Conservation (phyloP, 2,113 vertebrate species). For the Istiophorus platypterus region DNA sequence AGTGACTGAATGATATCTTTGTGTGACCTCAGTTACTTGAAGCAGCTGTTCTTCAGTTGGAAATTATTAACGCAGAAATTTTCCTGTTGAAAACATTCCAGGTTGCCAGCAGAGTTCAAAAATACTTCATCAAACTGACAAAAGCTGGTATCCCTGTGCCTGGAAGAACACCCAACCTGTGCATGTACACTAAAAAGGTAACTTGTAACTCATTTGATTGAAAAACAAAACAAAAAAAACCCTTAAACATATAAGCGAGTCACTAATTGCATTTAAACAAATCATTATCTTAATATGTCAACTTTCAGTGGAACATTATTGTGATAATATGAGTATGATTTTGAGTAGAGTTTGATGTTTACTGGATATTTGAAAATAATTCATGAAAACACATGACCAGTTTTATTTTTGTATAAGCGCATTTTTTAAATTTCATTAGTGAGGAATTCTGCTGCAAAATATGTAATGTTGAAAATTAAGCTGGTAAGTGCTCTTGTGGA, state of each 20-base stretch:
- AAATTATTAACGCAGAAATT: slow-evolving; percentile 52
- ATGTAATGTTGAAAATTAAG: not conserved
- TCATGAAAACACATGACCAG: no score
- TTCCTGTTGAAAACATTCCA: slow-evolving; percentile 71
- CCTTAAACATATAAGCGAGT: not conserved
- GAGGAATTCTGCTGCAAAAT: no score
- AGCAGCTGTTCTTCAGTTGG: slow-evolving; percentile 38
- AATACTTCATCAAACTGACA: slow-evolving; percentile 99
- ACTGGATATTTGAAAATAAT: not conserved
- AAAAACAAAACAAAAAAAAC: no score
- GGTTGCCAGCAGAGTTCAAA: slow-evolving; percentile 98
- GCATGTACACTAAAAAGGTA: slow-evolving; percentile 99
- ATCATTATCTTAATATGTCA: not conserved
- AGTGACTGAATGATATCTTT: not conserved
- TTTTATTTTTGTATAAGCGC: not conserved
- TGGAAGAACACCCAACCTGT: slow-evolving; percentile 97
- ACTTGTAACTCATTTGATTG: not conserved
- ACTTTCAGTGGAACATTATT: not conserved
- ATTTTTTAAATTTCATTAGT: not conserved
- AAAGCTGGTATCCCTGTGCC: slow-evolving; percentile 99
- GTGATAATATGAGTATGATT: not conserved
- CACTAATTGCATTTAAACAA: not conserved
- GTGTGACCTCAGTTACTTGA: slow-evolving; percentile 31
- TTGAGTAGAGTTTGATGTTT: not conserved
- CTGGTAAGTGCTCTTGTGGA: not conserved